Conservation (phyloP, 2,797 vertebrate genomes). For the Tiaroga cobitis region DNA sequence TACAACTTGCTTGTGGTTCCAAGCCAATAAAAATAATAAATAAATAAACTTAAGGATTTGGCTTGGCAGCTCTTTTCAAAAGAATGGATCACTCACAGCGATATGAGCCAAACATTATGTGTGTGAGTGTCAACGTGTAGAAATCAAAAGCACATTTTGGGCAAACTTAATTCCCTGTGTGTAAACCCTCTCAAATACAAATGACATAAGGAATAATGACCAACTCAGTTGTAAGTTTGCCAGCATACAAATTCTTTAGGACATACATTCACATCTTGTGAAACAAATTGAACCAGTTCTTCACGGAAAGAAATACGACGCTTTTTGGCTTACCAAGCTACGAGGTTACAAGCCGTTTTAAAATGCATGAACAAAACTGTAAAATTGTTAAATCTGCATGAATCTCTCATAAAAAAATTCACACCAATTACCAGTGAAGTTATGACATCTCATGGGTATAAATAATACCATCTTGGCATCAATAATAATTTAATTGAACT, state of each 20-base stretch:
- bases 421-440: neutral
- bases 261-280: conserved; percentile 21
- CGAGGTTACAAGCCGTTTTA: neutral
- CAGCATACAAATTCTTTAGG: neutral
- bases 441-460: neutral
- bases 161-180: conserved; percentile 24
- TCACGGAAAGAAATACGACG: conserved; percentile 23
- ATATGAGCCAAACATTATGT: neutral
- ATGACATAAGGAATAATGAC: conserved; percentile 27
- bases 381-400: neutral
- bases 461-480: too few species aligned
- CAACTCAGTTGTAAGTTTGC: neutral
- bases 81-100: neutral
- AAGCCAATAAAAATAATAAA: neutral
- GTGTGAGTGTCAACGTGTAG: conserved; percentile 12
- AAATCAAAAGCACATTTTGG: conserved; percentile 52
- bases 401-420: neutral
- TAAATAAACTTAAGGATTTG: neutral
- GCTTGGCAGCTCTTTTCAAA: neutral
- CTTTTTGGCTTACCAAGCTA: neutral
- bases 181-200: conserved; percentile 38
- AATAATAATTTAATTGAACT: neutral
- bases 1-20: neutral
- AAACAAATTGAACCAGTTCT: conserved; percentile 18
- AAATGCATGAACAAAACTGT: neutral